phyloP scores from a whole-genome alignment of 2,113 vertebrate species.

The Oryzias javanicus region DNA sequence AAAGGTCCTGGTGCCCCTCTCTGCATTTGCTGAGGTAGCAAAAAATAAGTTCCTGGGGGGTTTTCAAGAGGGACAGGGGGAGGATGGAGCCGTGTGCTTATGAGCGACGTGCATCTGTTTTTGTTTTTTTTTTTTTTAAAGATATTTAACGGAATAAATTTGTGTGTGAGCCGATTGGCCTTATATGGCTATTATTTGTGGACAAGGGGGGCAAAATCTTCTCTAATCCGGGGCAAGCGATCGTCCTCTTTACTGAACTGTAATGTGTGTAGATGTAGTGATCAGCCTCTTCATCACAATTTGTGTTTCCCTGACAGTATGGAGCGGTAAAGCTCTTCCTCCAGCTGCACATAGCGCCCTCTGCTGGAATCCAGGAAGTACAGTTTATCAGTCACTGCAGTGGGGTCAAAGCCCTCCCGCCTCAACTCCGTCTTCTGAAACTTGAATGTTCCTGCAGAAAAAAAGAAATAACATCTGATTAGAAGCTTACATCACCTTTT shows the following conservation, averaged over 20 bases:
- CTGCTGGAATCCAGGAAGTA: conserved; percentile 89
- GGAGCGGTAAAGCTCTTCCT: conserved; percentile 75
- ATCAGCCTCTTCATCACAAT: conserved; percentile 77
- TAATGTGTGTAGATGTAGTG: conserved; percentile 28
- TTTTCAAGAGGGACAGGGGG: conserved; percentile 27
- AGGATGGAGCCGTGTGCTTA: conserved; percentile 22
- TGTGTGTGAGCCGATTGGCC: conserved; percentile 24
- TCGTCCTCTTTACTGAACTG: background rate
- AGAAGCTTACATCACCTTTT: background rate
- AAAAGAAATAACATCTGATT: conserved; percentile 4
- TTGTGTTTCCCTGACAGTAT: conserved; percentile 89
- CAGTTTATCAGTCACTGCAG: conserved; percentile 82
- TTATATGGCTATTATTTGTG: conserved; percentile 53
- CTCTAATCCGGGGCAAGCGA: conserved; percentile 25
- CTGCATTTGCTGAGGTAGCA: conserved; percentile 72
- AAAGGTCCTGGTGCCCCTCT: conserved; percentile 55
- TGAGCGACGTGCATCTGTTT: conserved; percentile 22
- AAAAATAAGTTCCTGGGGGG: conserved; percentile 43
- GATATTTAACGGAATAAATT: conserved; percentile 12
- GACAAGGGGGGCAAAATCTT: conserved; percentile 13
- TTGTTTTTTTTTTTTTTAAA: conserved; percentile 12
- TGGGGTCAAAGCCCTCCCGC: conserved; percentile 85
- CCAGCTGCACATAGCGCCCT: conserved; percentile 80
- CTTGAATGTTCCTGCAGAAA: conserved; percentile 89
- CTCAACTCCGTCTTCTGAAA: conserved; percentile 92